Evolutionary conservation across 1,140 invertebrate species (phyloP).

Genomic region (Zeugodacus cucurbitae): DNA sequence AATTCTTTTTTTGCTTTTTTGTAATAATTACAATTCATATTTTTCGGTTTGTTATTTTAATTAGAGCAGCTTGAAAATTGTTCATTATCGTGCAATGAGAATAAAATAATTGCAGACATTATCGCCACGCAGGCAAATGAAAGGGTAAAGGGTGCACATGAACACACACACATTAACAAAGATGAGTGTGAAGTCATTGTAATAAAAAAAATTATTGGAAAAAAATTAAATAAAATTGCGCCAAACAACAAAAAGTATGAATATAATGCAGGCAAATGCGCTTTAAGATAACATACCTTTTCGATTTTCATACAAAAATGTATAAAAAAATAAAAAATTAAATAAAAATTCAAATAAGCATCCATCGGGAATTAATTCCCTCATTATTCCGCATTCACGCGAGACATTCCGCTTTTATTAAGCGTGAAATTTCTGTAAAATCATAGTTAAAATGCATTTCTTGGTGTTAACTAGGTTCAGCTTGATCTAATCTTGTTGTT

Average conservation of each 20-base stretch:
- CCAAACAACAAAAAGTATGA: not conserved
- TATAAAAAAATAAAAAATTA: not conserved
- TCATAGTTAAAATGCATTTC: not conserved
- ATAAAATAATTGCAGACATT: slow-evolving; percentile 34
- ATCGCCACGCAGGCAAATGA: not conserved
- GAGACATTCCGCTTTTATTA: not conserved
- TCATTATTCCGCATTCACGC: not conserved
- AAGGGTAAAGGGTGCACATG: not conserved
- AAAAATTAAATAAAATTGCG: not conserved
- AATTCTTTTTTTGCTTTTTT: not conserved
- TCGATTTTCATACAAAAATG: not conserved
- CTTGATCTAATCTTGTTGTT: not conserved
- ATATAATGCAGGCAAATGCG: not conserved
- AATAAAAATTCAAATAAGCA: not conserved
- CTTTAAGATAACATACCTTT: too few relatives aligned
- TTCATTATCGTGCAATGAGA: slow-evolving; percentile 34
- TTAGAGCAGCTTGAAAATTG: slow-evolving; percentile 38
- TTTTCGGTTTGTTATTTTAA: slow-evolving; percentile 37
- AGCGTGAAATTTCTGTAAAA: not conserved
- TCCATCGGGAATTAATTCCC: not conserved
- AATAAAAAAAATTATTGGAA: not conserved
- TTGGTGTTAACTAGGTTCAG: not conserved
- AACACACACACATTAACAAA: not conserved
- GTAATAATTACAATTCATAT: slow-evolving; percentile 33
- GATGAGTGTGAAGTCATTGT: not conserved